These are phyloP conservation scores for Drosophila funebris DNA, from an alignment of 1,140 invertebrate species.

Conservation along the genomic window DNA sequence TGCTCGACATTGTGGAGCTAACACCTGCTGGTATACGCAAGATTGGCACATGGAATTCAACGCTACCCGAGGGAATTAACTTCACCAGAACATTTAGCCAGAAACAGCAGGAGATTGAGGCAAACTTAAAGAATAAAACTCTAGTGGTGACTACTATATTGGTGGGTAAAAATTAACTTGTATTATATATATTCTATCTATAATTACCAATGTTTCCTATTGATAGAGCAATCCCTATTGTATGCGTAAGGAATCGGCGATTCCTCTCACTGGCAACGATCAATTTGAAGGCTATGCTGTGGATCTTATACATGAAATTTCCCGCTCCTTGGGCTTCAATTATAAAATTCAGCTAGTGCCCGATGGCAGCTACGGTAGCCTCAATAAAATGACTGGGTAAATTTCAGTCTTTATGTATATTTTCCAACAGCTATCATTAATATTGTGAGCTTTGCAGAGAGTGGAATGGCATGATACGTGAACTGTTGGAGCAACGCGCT, in stretches of 20 bases:
- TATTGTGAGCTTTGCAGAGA: constrained; percentile 85
- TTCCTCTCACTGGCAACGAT: constrained; percentile 91
- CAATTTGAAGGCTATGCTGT: constrained; percentile 95
- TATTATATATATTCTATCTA: background rate
- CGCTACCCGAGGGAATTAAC: constrained; percentile 90
- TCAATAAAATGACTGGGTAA: constrained; percentile 87
- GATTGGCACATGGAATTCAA: constrained; percentile 95
- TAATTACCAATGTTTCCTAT: background rate
- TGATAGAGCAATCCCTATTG: constrained; percentile 94
- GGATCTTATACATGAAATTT: constrained; percentile 94
- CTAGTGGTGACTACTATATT: constrained; percentile 95
- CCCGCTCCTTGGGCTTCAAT: constrained; percentile 94
- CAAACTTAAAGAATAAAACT: constrained; percentile 96
- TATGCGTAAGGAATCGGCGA: constrained; percentile 93
- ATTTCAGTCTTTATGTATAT: accelerated
- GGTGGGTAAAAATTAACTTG: constrained; percentile 88
- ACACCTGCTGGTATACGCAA: constrained; percentile 91
- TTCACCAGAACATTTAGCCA: constrained; percentile 94
- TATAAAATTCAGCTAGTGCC: constrained; percentile 93
- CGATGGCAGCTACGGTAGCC: constrained; percentile 92
- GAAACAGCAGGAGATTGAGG: constrained; percentile 92
- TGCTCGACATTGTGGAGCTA: constrained; percentile 95
- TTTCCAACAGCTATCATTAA: background rate
- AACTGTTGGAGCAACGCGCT: constrained; percentile 94
- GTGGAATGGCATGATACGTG: constrained; percentile 98